These are phyloP conservation scores for Microtus oregoni DNA, from an alignment of 2,113 vertebrate genomes.

Conservation along the genomic window DNA sequence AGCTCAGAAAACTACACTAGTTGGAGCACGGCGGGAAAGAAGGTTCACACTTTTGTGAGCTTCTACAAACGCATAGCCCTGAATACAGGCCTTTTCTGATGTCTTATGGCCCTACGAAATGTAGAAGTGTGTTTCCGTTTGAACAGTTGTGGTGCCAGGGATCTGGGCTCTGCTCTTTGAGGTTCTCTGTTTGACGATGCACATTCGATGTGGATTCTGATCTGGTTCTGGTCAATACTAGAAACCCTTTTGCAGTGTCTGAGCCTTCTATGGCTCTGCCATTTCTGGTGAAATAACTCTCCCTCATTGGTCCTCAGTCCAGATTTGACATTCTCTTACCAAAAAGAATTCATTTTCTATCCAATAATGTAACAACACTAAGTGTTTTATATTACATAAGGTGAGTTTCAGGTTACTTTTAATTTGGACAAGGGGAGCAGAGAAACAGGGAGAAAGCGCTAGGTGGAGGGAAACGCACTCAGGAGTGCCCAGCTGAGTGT, in stretches of 20 bases:
- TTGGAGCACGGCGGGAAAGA: constrained; percentile 8
- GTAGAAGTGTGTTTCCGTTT: neutral
- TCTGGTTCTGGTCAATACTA: neutral
- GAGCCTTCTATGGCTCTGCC: neutral
- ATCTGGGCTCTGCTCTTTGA: neutral
- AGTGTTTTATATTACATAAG: neutral
- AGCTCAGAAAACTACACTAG: constrained; percentile 11
- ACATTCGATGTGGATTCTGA: neutral
- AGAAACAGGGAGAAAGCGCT: neutral
- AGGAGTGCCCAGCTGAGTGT: neutral
- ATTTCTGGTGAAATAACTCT: neutral
- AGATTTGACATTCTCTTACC: neutral
- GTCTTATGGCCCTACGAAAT: constrained; percentile 55
- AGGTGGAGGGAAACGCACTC: no score
- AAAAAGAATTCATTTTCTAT: neutral
- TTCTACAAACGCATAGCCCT: constrained; percentile 56
- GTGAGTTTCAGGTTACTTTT: neutral
- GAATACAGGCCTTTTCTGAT: neutral
- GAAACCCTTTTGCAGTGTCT: neutral
- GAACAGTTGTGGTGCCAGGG: neutral
- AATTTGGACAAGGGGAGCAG: neutral
- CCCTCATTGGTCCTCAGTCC: neutral
- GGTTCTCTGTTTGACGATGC: constrained; percentile 30
- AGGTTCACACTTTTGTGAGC: constrained; percentile 26
- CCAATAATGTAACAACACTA: constrained; percentile 9